Conservation (phyloP, 2,888 invertebrate species). For the Melitaea athalia region DNA sequence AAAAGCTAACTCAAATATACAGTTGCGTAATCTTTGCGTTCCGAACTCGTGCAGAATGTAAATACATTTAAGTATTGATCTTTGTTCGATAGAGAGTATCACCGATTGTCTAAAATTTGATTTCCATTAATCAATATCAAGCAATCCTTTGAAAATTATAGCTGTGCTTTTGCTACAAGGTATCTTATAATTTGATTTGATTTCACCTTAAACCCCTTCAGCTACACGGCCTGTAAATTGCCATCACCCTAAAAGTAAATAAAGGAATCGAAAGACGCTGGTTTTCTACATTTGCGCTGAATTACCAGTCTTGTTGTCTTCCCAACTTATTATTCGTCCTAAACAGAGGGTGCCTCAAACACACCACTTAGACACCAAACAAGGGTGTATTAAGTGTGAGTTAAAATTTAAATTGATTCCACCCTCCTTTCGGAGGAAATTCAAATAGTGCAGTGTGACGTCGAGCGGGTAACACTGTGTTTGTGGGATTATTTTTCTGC, state of each 20-base stretch:
- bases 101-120: no score
- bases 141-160: neutral
- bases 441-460: conserved; percentile 81
- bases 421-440: conserved; percentile 74
- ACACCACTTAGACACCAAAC: conserved; percentile 83
- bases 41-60: no score
- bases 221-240: conserved; percentile 19
- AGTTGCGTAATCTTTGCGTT: no score
- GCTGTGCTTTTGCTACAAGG: neutral
- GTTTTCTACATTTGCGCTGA: conserved; percentile 44
- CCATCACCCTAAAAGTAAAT: conserved; percentile 38
- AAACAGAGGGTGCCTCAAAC: conserved; percentile 80
- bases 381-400: conserved; percentile 82
- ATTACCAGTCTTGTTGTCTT: conserved; percentile 69
- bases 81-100: no score
- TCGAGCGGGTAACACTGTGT: conserved; percentile 73
- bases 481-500: conserved; percentile 79
- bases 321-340: conserved; percentile 75
- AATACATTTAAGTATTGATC: no score
- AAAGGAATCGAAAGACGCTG: conserved; percentile 35
- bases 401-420: conserved; percentile 83
- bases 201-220: conserved; percentile 18
- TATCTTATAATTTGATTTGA: conserved; percentile 12
- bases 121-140: no score
- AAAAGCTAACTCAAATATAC: no score